Evolutionary conservation across 2,797 vertebrate species (phyloP).

Genomic region (Rhadinocentrus ornatus): DNA sequence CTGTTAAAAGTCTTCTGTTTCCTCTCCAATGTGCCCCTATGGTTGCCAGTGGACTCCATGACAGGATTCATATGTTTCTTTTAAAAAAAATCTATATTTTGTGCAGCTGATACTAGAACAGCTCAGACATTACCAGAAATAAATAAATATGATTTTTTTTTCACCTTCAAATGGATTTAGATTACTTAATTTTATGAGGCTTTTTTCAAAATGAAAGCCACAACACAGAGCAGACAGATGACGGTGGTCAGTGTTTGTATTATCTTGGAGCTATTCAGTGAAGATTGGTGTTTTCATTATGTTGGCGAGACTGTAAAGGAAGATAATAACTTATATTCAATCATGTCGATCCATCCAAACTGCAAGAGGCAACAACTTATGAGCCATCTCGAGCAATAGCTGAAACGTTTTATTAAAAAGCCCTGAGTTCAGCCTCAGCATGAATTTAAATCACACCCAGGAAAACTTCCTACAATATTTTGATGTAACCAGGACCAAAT

Average conservation of each 20-base stretch:
- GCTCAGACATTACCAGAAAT: constrained; percentile 7
- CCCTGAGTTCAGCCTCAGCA: constrained; percentile 33
- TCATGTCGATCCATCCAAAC: constrained; percentile 53
- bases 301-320: constrained; percentile 33
- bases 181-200: constrained; percentile 29
- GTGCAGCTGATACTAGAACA: constrained; percentile 15
- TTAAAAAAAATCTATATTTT: constrained; percentile 42
- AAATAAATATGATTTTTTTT: constrained; percentile 36
- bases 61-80: constrained; percentile 46
- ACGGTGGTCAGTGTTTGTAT: constrained; percentile 45
- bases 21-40: constrained; percentile 37
- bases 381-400: constrained; percentile 38
- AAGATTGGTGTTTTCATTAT: constrained; percentile 68
- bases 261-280: constrained; percentile 39
- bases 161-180: constrained; percentile 37
- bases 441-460: constrained; percentile 50
- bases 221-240: constrained; percentile 49
- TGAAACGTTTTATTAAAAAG: constrained; percentile 60
- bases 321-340: constrained; percentile 60
- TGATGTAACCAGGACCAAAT: constrained; percentile 40
- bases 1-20: constrained; percentile 36
- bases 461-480: constrained; percentile 45
- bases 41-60: constrained; percentile 16
- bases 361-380: constrained; percentile 44
- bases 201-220: constrained; percentile 41